Evolutionary conservation across 2,797 vertebrate genomes (phyloP).

Genomic region (Alectoris magna): DNA sequence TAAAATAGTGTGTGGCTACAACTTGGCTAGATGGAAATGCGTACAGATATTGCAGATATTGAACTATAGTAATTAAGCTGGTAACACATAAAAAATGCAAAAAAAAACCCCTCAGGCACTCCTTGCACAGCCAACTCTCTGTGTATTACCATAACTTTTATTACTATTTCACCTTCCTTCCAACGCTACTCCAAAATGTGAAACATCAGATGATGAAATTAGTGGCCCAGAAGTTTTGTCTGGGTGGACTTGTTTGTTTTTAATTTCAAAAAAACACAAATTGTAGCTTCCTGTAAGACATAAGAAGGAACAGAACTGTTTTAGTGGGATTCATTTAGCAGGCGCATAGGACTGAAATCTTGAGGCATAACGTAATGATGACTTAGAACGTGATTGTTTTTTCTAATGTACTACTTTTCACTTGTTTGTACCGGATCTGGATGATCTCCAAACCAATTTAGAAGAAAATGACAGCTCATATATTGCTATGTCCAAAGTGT

Average conservation of each 20-base stretch:
- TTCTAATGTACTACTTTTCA: not conserved
- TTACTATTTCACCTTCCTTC: not conserved
- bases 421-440: not conserved
- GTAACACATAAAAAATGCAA: not conserved
- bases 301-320: not conserved
- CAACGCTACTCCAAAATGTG: not conserved
- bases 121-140: not conserved
- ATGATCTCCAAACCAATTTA: not conserved
- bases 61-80: not conserved
- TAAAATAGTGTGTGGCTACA: not conserved
- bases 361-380: not conserved
- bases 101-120: too few species aligned
- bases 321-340: not conserved
- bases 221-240: not conserved
- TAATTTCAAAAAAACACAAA: not conserved
- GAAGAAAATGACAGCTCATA: not conserved
- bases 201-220: rapidly evolving
- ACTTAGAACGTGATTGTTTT: not conserved
- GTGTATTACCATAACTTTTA: not conserved
- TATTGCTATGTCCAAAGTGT: not conserved
- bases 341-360: not conserved
- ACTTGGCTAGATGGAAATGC: not conserved
- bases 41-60: not conserved
- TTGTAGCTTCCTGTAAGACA: not conserved
- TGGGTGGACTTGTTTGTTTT: not conserved